Base-by-base conservation (phyloP, 2,797 vertebrate genomes). In the Pseudomugil tenellus region DNA sequence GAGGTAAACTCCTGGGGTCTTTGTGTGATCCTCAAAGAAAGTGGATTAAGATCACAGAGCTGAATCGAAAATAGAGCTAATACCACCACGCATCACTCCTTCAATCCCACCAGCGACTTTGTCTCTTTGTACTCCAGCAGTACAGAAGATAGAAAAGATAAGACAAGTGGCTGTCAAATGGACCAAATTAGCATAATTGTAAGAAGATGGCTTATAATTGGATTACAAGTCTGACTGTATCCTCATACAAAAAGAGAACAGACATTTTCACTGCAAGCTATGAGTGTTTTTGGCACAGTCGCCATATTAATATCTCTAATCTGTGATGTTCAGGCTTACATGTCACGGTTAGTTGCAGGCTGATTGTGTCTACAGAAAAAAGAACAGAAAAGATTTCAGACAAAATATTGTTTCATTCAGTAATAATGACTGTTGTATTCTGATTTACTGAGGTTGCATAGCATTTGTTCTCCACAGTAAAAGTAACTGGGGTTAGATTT, bases 131-230 rank as follows among this genome's bases (percentile, higher is more conserved):
- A 31, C 64, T 53, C 7, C 63, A 67, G 63, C 39, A 58, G 55
- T 54, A 54, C 60, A 61, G 69, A 41, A 73, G 77, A 75, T 37
- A 72, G 62, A 48, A 41, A 58, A 77, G 75, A 79, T 81, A 80
- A 86, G 28, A 76, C 37, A 51, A 6, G 3, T 63, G 57, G 41
- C 4, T 26, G 56, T 34, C 37, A 71, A 25, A 32, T 31, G 12
- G 37, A 11, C 21, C 19, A 25, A 26, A 39, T 58, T 17, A 37
- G 19, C n/a, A 67, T 54, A 23, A 55, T 37, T 25, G 11, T 19
- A 37, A 51, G 14, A 52, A 62, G 31, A 32, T 67, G 43, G 35
- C 6, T 21, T 52, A 62, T 23, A 70, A 60, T 16, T 35, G 56
- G 37, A 56, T 65, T 23, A 65, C 11, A 54, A 13, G 16, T 39